Evolutionary conservation across 1,140 invertebrate genomes (phyloP).

Genomic region (Spodoptera litura): DNA sequence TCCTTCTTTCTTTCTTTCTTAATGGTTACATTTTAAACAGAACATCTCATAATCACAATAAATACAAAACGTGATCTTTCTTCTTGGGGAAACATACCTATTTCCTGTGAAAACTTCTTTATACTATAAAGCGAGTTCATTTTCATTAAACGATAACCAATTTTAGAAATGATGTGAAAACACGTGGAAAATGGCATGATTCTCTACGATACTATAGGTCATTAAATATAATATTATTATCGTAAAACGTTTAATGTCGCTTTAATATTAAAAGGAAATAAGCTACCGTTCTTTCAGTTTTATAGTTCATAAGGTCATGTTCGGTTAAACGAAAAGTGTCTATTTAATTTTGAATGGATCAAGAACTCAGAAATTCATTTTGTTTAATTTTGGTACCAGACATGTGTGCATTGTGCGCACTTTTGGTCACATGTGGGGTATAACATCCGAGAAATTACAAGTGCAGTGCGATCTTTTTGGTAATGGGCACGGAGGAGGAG

Average conservation of each 20-base stretch:
- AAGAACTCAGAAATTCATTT: no score
- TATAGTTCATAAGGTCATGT: constrained; percentile 15
- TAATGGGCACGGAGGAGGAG: no score
- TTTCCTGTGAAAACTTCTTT: constrained; percentile 1
- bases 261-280: constrained; percentile 19
- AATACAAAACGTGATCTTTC: neutral
- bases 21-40: no score
- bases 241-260: constrained; percentile 37
- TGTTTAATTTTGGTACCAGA: no score
- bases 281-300: neutral
- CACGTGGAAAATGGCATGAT: constrained; percentile 39
- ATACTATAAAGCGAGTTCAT: neutral
- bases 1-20: no score
- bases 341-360: neutral
- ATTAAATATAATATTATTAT: constrained; percentile 42
- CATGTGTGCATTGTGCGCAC: no score
- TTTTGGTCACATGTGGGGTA: no score
- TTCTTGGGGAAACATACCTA: neutral
- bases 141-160: constrained; percentile 26
- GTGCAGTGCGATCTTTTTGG: no score
- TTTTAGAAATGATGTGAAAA: constrained; percentile 35
- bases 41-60: neutral
- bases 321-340: neutral
- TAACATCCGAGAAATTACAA: no score
- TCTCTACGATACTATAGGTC: constrained; percentile 14